Conservation (phyloP, 2,888 invertebrate species). For the Mayetiola destructor region DNA sequence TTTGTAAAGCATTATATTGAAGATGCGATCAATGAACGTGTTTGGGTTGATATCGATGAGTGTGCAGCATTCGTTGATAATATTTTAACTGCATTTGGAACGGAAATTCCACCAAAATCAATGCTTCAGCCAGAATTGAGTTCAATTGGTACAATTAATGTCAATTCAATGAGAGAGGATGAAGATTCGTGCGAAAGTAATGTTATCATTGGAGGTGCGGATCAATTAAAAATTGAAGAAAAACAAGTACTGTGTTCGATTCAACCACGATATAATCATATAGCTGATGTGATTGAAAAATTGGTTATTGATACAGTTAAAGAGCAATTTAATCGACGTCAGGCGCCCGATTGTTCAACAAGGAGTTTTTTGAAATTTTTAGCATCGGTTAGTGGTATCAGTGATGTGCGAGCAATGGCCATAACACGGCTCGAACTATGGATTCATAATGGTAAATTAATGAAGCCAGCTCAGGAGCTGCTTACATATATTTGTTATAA, state of each 20-base stretch:
- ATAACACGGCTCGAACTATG: constrained; percentile 66
- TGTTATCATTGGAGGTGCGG: neutral
- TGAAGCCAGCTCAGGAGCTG: constrained; percentile 51
- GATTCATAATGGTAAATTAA: constrained; percentile 74
- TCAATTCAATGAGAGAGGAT: constrained; percentile 22
- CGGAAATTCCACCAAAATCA: constrained; percentile 27
- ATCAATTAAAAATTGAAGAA: neutral
- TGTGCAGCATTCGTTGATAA: constrained; percentile 86
- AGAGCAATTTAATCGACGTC: constrained; percentile 72
- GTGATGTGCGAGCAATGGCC: constrained; percentile 45
- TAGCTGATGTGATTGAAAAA: constrained; percentile 53
- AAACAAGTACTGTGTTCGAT: constrained; percentile 33
- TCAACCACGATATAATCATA: constrained; percentile 42
- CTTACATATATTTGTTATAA: constrained; percentile 83
- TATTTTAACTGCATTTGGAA: constrained; percentile 45
- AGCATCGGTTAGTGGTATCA: constrained; percentile 71
- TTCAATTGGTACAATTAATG: constrained; percentile 21
- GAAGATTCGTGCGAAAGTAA: constrained; percentile 38
- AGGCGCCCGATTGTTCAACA: constrained; percentile 74
- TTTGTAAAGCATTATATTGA: constrained; percentile 90
- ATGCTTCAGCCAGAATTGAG: constrained; percentile 22
- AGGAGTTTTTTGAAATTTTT: constrained; percentile 77
- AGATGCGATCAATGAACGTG: constrained; percentile 81
- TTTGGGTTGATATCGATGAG: constrained; percentile 87
- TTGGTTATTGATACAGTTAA: constrained; percentile 74